Conservation (phyloP, 2,888 invertebrate genomes). For the Lycophotia porphyrea region DNA sequence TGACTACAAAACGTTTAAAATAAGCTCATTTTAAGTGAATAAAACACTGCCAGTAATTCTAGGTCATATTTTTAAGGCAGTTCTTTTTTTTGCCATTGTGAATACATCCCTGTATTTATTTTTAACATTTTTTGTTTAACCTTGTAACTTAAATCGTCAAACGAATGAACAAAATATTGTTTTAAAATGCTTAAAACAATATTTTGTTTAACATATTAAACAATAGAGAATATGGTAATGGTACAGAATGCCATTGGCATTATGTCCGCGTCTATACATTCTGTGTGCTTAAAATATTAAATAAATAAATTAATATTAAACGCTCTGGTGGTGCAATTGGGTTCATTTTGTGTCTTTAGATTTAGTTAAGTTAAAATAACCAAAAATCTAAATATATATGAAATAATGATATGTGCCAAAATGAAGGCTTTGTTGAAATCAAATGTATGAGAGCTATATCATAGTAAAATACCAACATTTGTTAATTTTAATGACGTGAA, state of each 20-base stretch:
- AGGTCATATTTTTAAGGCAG: not conserved
- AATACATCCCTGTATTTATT: not conserved
- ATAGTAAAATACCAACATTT: not conserved
- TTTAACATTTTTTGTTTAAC: not conserved
- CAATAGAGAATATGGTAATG: not conserved
- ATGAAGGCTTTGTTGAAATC: conserved; percentile 33
- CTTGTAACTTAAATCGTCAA: not conserved
- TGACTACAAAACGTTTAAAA: not conserved
- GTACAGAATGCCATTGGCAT: not conserved
- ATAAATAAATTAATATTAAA: not conserved
- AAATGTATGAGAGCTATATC: conserved; percentile 21
- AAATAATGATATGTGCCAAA: conserved; percentile 54
- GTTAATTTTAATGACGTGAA: conserved; percentile 11
- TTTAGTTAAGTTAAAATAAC: conserved; percentile 21
- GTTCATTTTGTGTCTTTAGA: conserved; percentile 11
- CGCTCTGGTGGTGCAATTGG: not conserved
- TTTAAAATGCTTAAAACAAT: not conserved
- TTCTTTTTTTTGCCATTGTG: not conserved
- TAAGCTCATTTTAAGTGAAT: not conserved
- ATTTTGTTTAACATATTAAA: not conserved
- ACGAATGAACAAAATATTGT: not conserved
- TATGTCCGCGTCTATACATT: not conserved
- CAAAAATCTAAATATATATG: conserved; percentile 16
- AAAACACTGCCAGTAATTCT: not conserved
- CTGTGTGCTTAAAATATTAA: not conserved